Conservation (phyloP, 1,140 invertebrate genomes). For the Cydia splendana region DNA sequence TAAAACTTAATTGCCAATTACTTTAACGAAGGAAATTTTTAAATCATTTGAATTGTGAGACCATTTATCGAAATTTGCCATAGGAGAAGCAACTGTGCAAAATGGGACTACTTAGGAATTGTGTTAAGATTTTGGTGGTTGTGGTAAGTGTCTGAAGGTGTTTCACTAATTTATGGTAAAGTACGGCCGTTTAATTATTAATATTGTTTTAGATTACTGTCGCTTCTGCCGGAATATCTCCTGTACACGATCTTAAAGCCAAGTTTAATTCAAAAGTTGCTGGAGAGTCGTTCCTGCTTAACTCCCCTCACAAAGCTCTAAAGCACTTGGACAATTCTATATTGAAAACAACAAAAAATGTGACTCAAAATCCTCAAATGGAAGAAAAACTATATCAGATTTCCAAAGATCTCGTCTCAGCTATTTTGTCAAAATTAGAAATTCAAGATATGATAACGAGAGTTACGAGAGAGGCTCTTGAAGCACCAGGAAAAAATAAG, state of each 20-base stretch:
- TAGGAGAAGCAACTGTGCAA: not conserved
- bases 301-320: conserved; percentile 61
- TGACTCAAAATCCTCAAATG: conserved; percentile 70
- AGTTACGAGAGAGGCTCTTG: conserved; percentile 68
- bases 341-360: conserved; percentile 65
- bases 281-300: conserved; percentile 52
- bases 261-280: conserved; percentile 50
- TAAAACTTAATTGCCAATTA: conserved; percentile 30
- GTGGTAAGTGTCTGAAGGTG: conserved; percentile 1
- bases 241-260: conserved; percentile 64
- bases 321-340: conserved; percentile 66
- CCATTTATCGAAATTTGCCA: not conserved
- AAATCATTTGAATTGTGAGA: not conserved
- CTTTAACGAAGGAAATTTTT: not conserved
- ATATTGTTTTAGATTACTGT: conserved; percentile 45
- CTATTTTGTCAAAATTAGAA: conserved; percentile 67
- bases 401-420: conserved; percentile 68
- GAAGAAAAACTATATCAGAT: conserved; percentile 69
- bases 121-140: not conserved
- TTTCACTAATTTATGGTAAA: not conserved
- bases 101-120: conserved; percentile 1
- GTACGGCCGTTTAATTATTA: conserved; percentile 30
- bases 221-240: conserved; percentile 59
- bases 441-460: conserved; percentile 73
- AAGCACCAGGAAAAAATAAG: conserved; percentile 68